These are phyloP conservation scores for Cetonia aurata DNA, from an alignment of 2,888 invertebrate genomes.

Conservation along the genomic window DNA sequence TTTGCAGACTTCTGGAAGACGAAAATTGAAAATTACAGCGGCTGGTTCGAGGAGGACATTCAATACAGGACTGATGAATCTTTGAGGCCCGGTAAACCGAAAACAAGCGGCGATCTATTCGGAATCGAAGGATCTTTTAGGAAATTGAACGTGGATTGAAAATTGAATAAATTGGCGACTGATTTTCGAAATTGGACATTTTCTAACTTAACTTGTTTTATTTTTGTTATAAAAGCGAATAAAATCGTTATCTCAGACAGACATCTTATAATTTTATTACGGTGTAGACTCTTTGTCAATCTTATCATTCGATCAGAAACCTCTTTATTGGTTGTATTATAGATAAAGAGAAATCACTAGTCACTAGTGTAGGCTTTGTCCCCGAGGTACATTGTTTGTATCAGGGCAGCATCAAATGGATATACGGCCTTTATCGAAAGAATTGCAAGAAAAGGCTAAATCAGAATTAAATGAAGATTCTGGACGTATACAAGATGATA, in stretches of 20 bases:
- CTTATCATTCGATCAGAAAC: too few species aligned
- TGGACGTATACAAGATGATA: constrained; percentile 65
- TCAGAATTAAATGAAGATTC: constrained; percentile 70
- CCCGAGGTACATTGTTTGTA: too few species aligned
- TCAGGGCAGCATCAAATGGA: constrained; percentile 4
- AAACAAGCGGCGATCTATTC: constrained; percentile 69
- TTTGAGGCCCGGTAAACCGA: constrained; percentile 69
- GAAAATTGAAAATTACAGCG: constrained; percentile 68
- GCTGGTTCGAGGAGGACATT: constrained; percentile 70
- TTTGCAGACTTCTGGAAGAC: constrained; percentile 67
- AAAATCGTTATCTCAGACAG: neutral
- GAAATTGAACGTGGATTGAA: constrained; percentile 50
- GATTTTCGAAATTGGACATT: constrained; percentile 1
- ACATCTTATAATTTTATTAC: too few species aligned
- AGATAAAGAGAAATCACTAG: too few species aligned
- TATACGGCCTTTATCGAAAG: constrained; percentile 58
- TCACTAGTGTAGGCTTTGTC: neutral
- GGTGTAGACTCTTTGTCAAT: too few species aligned
- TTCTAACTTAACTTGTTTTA: constrained; percentile 22
- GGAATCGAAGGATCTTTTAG: constrained; percentile 65
- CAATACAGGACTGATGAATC: constrained; percentile 68
- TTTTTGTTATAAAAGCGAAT: constrained; percentile 17
- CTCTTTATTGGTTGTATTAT: too few species aligned
- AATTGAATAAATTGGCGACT: neutral
- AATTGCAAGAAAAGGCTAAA: constrained; percentile 68